These are phyloP conservation scores for Pantala flavescens DNA, from an alignment of 1,140 invertebrate species.

Conservation along the genomic window DNA sequence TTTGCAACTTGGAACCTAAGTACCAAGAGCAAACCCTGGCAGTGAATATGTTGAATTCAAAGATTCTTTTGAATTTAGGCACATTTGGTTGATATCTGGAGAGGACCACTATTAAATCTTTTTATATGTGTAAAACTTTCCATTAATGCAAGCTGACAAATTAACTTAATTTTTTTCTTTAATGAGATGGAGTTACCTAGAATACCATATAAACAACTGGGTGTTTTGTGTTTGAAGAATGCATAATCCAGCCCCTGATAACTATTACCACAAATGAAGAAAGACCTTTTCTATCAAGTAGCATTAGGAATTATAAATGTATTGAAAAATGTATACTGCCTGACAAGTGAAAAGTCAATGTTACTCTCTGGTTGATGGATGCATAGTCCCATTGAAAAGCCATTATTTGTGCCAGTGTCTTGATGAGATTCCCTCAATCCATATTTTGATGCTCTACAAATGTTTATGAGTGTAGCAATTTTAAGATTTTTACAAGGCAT, in stretches of 20 bases:
- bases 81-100: too few species aligned
- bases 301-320: background rate
- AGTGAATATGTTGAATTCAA: too few species aligned
- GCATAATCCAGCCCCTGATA: background rate
- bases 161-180: background rate
- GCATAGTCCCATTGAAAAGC: background rate
- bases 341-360: background rate
- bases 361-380: background rate
- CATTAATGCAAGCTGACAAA: background rate
- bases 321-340: background rate
- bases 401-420: conserved; percentile 9
- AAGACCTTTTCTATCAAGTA: background rate
- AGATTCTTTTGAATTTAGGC: too few species aligned
- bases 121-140: background rate
- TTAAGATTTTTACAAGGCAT: background rate
- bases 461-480: background rate
- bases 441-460: conserved; percentile 1
- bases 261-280: background rate
- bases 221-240: conserved; percentile 10
- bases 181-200: too few species aligned
- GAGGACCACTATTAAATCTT: background rate
- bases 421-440: background rate
- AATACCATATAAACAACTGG: background rate
- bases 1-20: too few species aligned
- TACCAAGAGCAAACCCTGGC: too few species aligned